phyloP scores from a whole-genome alignment of 2,888 invertebrate species.

The Drosophila leonis region DNA sequence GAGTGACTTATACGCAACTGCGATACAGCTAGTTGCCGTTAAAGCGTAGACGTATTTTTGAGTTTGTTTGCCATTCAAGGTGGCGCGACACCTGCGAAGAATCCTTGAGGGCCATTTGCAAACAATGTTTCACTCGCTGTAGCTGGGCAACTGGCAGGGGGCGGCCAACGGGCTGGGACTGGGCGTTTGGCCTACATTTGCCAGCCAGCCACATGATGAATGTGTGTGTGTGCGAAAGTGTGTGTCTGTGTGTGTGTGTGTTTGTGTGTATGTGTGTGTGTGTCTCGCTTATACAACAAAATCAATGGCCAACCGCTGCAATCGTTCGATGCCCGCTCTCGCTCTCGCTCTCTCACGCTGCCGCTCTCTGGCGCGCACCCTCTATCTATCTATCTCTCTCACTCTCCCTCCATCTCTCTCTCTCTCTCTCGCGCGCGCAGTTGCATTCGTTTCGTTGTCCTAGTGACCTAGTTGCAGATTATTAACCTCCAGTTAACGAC shows the following conservation, averaged over 20 bases:
- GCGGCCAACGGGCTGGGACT: background rate
- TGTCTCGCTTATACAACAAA: conserved; percentile 69
- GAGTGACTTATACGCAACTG: conserved; percentile 9
- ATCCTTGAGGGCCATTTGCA: conserved; percentile 60
- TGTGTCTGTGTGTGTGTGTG: conserved; percentile 17
- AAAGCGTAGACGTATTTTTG: background rate
- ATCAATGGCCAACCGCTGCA: conserved; percentile 73
- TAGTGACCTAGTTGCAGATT: conserved; percentile 85
- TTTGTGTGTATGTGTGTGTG: conserved; percentile 20
- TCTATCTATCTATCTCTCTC: conserved; percentile 16
- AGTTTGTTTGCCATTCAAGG: conserved; percentile 34
- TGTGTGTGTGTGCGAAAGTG: conserved; percentile 17
- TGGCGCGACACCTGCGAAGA: conserved; percentile 43
- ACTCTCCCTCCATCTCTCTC: conserved; percentile 6
- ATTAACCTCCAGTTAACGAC: conserved; percentile 80
- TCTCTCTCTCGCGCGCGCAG: conserved; percentile 16
- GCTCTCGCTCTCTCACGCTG: conserved; percentile 15
- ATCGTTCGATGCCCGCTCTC: conserved; percentile 53
- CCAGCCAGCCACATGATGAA: conserved; percentile 56
- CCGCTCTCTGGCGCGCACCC: conserved; percentile 18
- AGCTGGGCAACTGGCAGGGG: background rate
- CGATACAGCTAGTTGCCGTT: background rate
- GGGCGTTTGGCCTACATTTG: conserved; percentile 68
- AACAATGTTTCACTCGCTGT: conserved; percentile 40
- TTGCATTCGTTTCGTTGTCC: conserved; percentile 81